Evolutionary conservation across 2,888 invertebrate species (phyloP), one percentile per base, ranked within the genome.

Genomic region (Leptinotarsa tumamoca): DNA sequence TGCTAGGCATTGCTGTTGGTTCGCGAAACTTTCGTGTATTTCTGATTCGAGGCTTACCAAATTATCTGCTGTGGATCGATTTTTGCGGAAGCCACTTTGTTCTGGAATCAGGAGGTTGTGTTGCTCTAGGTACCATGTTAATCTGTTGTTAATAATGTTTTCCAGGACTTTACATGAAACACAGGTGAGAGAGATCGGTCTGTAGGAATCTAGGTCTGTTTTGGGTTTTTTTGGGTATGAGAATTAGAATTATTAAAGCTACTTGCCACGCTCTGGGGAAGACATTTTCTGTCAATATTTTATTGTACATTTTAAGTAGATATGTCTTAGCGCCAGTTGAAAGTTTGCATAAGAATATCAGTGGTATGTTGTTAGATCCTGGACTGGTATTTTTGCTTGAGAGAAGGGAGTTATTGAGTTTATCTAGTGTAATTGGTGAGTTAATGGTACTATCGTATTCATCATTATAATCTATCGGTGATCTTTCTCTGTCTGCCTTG

Each of bases 141-240:
- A 23, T 68, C 68, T 50, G 50, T 51, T 68, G 52, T 52, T 68
- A 4, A 52, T 51, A 50, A 68, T 68, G 67, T 56, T 68, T 74
- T 77, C 77, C 15, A 77, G 56, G n/a, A 74, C 18, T 52, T 77
- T 77, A 13, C 70, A 52, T 52, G 33, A 52, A 14, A 27, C 33
- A 50, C 68, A 68, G 2, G 50, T 72, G n/a, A 72, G 21, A 51
- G 66, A 70, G 15, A 74, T 74, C 27, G 71, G 68, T 18, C 71
- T 17, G 33, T 74, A 71, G 21, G 51, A 68, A 50, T 51, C 68
- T 17, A 50, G 50, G 14, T 68, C 27, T 51, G 68, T 52, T 23
- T 52, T 68, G 49, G 49, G 4, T 33, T 61, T 68, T 70, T 51
- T 68, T 54, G 10, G 52, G 61, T 70, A 73, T 76, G 33, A 70